Base-by-base conservation (phyloP, 2,888 invertebrate species). In the Sphinx pinastri region DNA sequence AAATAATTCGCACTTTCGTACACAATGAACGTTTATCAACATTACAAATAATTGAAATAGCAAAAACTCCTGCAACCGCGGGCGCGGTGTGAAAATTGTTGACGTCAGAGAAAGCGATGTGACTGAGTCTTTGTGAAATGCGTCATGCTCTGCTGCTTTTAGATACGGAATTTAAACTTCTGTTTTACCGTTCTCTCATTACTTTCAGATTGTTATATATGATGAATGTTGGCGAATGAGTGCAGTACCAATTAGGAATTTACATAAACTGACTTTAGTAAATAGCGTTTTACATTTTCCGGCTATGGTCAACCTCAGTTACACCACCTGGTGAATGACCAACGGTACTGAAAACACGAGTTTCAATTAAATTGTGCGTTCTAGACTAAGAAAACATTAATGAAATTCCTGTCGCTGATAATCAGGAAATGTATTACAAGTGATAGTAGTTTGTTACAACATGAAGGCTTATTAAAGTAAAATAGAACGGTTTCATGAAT, bases 21-120 rank as follows among this genome's bases (percentile, higher is more conserved):
- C 49, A 60, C 47, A 60, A 59, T 59, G 16, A 16, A 60, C 45
- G 11, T 47, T 63, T 63, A 47, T 63, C 69, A 74, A 69, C 80
- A 72, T 79, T 80, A 81, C 82, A 81, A 82, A 79, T 79, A 70
- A 63, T 49, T 47, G 63, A 63, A 63, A 63, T 63, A 63, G 63
- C 47, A 63, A 19, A 68, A 47, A 47, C 57, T 31, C 14, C 67
- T 68, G 68, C 57, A 68, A 70, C 19, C 67, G 59, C 57, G 38
- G 49, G 14, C 49, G 67, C 16, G 49, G 58, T 67, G 67, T 77
- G 73, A 77, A 73, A 69, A 72, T 73, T 75, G 19, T 76, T 79
- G 78, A 81, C 81, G 81, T 81, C 80, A 81, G 80, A 75, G 81
- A 81, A 81, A 81, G 81, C 79, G 69, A 76, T 76, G 76, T 71